These are phyloP conservation scores for Saccostrea glomerata DNA, from an alignment of 1,140 invertebrate species.

Conservation along the genomic window DNA sequence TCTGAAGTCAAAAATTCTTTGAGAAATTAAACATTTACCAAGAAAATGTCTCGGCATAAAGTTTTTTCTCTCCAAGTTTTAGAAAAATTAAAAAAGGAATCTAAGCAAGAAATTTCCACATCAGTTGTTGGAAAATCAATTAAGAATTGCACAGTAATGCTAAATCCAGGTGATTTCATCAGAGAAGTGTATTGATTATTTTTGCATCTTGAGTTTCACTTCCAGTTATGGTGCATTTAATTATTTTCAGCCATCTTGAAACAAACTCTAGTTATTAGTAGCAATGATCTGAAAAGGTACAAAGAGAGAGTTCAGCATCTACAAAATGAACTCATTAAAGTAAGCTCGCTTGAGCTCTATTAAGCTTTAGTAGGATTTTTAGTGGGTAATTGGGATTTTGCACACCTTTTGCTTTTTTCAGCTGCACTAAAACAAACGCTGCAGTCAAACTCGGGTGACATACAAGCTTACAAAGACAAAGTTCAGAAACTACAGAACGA, in stretches of 20 bases:
- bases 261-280: slow-evolving; percentile 70
- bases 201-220: background rate
- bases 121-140: background rate
- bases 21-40: too few relatives aligned
- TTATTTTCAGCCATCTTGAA: slow-evolving; percentile 69
- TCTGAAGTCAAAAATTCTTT: too few relatives aligned
- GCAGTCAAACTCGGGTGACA: slow-evolving; percentile 66
- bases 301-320: slow-evolving; percentile 74
- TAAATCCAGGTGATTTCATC: background rate
- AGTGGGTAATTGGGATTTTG: slow-evolving; percentile 12
- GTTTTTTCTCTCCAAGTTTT: too few relatives aligned
- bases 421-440: slow-evolving; percentile 73
- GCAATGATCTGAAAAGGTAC: slow-evolving; percentile 69
- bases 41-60: too few relatives aligned
- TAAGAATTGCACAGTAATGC: too few relatives aligned
- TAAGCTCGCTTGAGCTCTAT: slow-evolving; percentile 54
- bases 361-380: background rate
- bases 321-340: slow-evolving; percentile 77
- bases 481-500: slow-evolving; percentile 76
- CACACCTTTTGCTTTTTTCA: slow-evolving; percentile 57
- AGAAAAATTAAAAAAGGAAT: too few relatives aligned
- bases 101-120: background rate
- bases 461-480: slow-evolving; percentile 73
- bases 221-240: background rate
- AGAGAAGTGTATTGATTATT: background rate